phyloP scores from a whole-genome alignment of 2,113 vertebrate species.

The Gasterosteus nipponicus region DNA sequence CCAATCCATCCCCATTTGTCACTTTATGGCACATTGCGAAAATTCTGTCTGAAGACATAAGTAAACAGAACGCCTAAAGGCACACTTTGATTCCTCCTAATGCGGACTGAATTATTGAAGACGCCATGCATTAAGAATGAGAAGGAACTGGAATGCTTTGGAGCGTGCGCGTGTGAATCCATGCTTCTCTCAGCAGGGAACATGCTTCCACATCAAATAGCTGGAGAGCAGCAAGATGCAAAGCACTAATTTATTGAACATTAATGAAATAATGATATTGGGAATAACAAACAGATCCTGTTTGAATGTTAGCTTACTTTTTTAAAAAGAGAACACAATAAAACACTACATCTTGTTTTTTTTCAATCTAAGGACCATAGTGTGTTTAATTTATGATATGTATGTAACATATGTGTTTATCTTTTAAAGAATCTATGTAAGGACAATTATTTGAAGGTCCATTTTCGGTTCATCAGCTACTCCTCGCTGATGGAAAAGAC shows the following conservation, averaged over 20 bases:
- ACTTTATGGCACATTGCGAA: not conserved
- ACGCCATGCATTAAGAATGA: conserved; percentile 36
- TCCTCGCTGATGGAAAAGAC: not conserved
- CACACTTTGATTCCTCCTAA: conserved; percentile 40
- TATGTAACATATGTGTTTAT: not conserved
- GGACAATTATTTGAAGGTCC: not conserved
- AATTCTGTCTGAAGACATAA: conserved; percentile 18
- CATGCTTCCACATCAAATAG: conserved; percentile 32
- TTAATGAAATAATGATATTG: not conserved
- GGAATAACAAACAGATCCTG: not conserved
- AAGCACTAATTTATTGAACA: conserved; percentile 43
- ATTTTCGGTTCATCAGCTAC: no score
- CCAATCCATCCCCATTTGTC: conserved; percentile 26
- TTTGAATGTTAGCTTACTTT: not conserved
- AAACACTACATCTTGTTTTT: not conserved
- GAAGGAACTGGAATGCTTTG: conserved; percentile 32
- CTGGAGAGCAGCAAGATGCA: conserved; percentile 22
- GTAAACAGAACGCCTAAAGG: conserved; percentile 35
- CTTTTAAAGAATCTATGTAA: not conserved
- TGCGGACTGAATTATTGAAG: conserved; percentile 56
- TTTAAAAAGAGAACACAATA: not conserved
- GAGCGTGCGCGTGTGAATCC: not conserved
- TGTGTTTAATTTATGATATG: not conserved
- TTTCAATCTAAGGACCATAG: not conserved
- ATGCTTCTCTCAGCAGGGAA: conserved; percentile 25